Percentiles rank a stretch among this genome's conserved stretches.
Evolutionary conservation across 2,888 invertebrate genomes (phyloP).

Genomic region (Perithous albicinctus): DNA sequence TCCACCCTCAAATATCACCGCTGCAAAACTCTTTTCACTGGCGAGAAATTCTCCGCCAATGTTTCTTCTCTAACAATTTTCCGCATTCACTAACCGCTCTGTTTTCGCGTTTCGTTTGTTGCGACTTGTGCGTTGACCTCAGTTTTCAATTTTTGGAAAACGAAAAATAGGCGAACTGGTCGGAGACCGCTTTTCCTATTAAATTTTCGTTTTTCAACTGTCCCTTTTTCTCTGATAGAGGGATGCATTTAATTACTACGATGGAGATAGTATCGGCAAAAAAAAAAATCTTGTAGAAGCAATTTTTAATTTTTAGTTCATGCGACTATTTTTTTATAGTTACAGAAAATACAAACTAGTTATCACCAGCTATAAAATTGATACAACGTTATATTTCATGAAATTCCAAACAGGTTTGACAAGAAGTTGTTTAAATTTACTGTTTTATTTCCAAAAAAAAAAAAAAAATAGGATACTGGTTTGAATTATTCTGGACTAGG

Average conservation of each 20-base stretch:
- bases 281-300: too few relatives aligned
- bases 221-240: background rate
- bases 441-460: too few relatives aligned
- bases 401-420: too few relatives aligned
- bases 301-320: too few relatives aligned
- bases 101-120: slow-evolving; percentile 38
- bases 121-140: slow-evolving; percentile 41
- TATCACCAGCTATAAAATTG: too few relatives aligned
- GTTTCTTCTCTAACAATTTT: slow-evolving; percentile 53
- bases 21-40: slow-evolving; percentile 64
- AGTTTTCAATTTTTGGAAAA: slow-evolving; percentile 55
- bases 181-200: slow-evolving; percentile 20
- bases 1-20: too few relatives aligned
- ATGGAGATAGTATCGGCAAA: background rate
- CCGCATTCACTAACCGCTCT: background rate
- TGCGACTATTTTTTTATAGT: too few relatives aligned
- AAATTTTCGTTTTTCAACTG: background rate
- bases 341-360: too few relatives aligned
- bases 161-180: slow-evolving; percentile 34
- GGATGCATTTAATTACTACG: background rate
- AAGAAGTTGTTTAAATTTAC: too few relatives aligned
- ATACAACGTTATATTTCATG: too few relatives aligned
- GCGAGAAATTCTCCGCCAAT: slow-evolving; percentile 47
- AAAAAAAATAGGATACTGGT: too few relatives aligned
- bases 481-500: too few relatives aligned